Base-by-base conservation (phyloP, 2,888 invertebrate genomes). In the Chorisops tibialis region DNA sequence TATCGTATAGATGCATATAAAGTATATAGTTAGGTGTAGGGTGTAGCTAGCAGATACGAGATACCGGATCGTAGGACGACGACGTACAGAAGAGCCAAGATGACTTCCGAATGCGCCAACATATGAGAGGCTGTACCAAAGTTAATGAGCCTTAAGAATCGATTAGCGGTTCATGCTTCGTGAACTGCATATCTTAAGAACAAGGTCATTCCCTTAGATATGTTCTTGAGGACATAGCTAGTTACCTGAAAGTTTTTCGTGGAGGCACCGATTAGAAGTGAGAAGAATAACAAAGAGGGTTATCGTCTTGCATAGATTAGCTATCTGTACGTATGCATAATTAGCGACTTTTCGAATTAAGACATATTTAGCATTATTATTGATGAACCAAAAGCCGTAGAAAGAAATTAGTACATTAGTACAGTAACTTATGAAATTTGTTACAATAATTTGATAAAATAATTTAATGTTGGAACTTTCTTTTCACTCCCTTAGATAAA, bases 111-210 rank as follows among this genome's bases (percentile, higher is more conserved):
- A 30, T 43, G 43, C 30, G 56, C 56, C 45, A 43, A 24, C 14
- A 21, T 21, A 39, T 22, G 30, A 45, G 45, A 43, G 45, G 38
- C 59, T 48, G 22, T 35, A 18, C 38, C 47, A 48, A 59, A 59
- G 37, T 48, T 59, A 59, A 59, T 59, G 59, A 59, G 59, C 48
- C 59, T 38, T 38, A 21, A 19, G 59, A 59, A 47, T 59, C 59
- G 59, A 59, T 59, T 59, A 59, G 48, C 48, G 38, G 14, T 59
- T 59, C 59, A 59, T 48, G 59, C 59, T 59, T 38, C 59, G 59
- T 59, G 59, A 59, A 21, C 19, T 37, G 59, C 35, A 59, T 59
- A 48, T 56, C 56, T 45, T 45, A 43, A 2, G 43, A 21, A 30
- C 45, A 56, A 56, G 56, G 45, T 30, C 30, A 56, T 43, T 11